Evolutionary conservation across 2,797 vertebrate species (phyloP).

Genomic region (Aselliscus stoliczkanus): DNA sequence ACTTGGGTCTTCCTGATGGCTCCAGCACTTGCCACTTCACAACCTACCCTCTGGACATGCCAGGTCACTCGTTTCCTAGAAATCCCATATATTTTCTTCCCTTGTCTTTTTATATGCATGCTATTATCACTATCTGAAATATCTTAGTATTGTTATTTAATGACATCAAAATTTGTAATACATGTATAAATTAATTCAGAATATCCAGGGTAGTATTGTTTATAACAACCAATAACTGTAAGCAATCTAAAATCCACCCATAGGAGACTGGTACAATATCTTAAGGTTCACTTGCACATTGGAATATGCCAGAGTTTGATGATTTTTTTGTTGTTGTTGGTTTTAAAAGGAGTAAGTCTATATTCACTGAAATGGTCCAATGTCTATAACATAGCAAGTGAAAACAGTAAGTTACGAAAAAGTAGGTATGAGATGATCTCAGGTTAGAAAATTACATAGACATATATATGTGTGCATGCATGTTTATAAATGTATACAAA

Average conservation of each 20-base stretch:
- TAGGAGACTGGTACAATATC: neutral
- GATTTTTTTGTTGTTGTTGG: neutral
- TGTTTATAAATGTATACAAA: neutral
- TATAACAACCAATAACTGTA: neutral
- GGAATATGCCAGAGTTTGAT: neutral
- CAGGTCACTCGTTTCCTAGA: neutral
- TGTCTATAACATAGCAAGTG: neutral
- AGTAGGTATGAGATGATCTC: neutral
- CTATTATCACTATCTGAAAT: neutral
- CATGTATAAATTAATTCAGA: neutral
- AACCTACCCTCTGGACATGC: neutral
- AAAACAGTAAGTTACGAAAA: neutral
- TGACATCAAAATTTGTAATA: neutral
- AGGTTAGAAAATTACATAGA: neutral
- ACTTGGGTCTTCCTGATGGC: neutral
- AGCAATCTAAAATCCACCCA: neutral
- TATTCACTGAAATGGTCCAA: neutral
- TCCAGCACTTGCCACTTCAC: neutral
- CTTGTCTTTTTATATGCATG: neutral
- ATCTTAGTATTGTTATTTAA: neutral
- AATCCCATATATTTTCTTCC: neutral
- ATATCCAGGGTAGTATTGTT: neutral
- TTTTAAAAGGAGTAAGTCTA: conserved; percentile 1
- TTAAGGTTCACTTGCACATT: neutral
- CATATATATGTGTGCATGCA: neutral